Conservation (phyloP, 2,797 vertebrate genomes). For the Anolis apletophallus region DNA sequence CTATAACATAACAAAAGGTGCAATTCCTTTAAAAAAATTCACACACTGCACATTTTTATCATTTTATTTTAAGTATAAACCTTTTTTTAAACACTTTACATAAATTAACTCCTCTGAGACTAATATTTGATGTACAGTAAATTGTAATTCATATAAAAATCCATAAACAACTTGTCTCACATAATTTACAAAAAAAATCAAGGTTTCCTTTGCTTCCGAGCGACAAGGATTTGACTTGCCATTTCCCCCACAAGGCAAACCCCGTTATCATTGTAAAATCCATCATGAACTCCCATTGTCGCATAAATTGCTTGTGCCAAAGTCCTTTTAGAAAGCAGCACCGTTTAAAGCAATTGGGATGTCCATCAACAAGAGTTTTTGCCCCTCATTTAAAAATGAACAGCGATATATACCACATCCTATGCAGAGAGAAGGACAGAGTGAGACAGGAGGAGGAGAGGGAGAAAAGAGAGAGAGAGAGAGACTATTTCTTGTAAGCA, state of each 20-base stretch:
- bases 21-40: conserved; percentile 84
- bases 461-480: conserved; percentile 75
- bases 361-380: conserved; percentile 85
- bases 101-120: conserved; percentile 99
- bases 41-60: conserved; percentile 90
- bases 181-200: conserved; percentile 99
- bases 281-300: conserved; percentile 78
- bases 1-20: conserved; percentile 85
- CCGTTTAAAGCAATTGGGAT: conserved; percentile 80
- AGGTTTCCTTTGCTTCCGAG: conserved; percentile 90
- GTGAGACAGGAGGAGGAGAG: conserved; percentile 67
- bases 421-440: conserved; percentile 76
- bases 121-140: conserved; percentile 98
- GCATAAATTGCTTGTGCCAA: conserved; percentile 81
- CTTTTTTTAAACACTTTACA: conserved; percentile 99
- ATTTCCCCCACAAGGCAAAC: conserved; percentile 80
- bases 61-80: conserved; percentile 97
- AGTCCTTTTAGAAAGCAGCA: conserved; percentile 84
- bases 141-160: conserved; percentile 94
- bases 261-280: conserved; percentile 80
- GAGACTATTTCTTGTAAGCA: conserved; percentile 87
- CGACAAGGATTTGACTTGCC: conserved; percentile 86
- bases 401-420: conserved; percentile 83
- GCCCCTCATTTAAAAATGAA: conserved; percentile 84
- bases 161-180: conserved; percentile 97